Base-by-base conservation (phyloP, 2,113 vertebrate species). In the Osmerus eperlanus region DNA sequence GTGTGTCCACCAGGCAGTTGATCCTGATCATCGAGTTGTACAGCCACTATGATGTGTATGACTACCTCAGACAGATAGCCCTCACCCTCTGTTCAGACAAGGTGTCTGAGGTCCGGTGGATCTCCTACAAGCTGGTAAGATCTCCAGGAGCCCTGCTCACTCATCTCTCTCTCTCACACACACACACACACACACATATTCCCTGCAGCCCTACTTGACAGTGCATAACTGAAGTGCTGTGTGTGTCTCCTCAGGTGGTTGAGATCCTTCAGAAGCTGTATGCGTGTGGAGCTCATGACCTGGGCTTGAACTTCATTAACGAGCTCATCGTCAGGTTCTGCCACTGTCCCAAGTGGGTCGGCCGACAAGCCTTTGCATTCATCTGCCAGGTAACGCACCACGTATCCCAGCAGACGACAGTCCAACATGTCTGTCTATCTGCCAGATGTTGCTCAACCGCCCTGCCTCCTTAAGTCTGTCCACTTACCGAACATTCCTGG, bases 31-130 rank as follows among this genome's bases (percentile, higher is more conserved):
- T 99, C 14, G 97, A 98, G 75, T 89, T 99, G 81, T 99, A 99
- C 89, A 95, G 93, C 83, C 92, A 95, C 86, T 94, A 93, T 81
- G 97, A 99, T 18, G 93, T 99, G 70, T 98, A 96, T 68, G 96
- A 99, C 91, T 98, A 98, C 89, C 90, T 99, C 83, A 90, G 97
- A 53, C 96, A 97, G 67, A 93, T 99, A 3, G 95, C 96, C 1
- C 93, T 99, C 87, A 98, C 88, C 71, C 95, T 99, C 19, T 99
- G 97, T 88, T 94, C 94, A 47, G 97, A 99, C 89, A 96, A 96
- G 70, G 96, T 99, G 56, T 98, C 97, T 13, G 97, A 97, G 61
- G 97, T 99, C 76, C 94, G 97, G 59, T 99, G 97, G 96, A 97
- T 98, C 84, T 97, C 97, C 36, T 99, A 98, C 90, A 96, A 96